A percentile compares a stretch with the other conserved stretches of the same genome.
Conservation (phyloP, 1,140 invertebrate genomes). For the Lepeophtheirus salmonis region DNA sequence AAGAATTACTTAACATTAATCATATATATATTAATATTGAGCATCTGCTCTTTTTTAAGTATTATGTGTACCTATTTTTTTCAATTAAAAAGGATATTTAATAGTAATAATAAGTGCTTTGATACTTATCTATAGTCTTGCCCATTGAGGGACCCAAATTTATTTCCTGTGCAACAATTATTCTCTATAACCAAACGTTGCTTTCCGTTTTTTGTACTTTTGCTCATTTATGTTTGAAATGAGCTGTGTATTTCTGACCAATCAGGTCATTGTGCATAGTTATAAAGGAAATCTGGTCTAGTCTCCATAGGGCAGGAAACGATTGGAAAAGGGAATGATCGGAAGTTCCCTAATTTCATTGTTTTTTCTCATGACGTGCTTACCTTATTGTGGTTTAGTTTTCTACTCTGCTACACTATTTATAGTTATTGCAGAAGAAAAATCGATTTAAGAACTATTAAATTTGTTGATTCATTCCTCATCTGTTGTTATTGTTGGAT, state of each 20-base stretch:
- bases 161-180: too few relatives aligned
- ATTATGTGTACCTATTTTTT: not conserved
- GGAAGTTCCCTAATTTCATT: not conserved
- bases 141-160: not conserved
- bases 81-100: not conserved
- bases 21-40: not conserved
- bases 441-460: too few relatives aligned
- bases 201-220: not conserved
- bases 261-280: too few relatives aligned
- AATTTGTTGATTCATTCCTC: not conserved
- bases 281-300: not conserved
- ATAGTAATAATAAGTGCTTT: not conserved
- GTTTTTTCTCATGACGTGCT: not conserved
- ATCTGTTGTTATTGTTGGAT: not conserved
- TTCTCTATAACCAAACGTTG: not conserved
- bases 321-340: not conserved
- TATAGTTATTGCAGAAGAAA: not conserved
- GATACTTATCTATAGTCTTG: not conserved
- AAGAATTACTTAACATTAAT: not conserved
- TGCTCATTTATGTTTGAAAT: not conserved
- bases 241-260: not conserved
- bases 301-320: not conserved
- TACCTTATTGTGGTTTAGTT: not conserved
- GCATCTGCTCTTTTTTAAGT: not conserved
- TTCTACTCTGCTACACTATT: too few relatives aligned